These are phyloP conservation scores for Trilocha varians DNA, from an alignment of 2,888 invertebrate species.

Conservation along the genomic window DNA sequence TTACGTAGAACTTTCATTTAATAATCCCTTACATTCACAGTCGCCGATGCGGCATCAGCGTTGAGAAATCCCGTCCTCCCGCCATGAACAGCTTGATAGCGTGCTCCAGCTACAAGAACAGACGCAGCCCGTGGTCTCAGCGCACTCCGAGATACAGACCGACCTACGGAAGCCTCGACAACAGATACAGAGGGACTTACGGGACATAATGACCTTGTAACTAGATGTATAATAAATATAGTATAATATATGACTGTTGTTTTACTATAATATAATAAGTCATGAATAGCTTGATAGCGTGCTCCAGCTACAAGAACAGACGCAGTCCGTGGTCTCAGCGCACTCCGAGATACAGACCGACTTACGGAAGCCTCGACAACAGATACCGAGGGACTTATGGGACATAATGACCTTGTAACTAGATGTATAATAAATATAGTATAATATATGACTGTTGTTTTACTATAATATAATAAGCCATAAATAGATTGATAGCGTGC, in stretches of 20 bases:
- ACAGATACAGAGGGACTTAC: conserved; percentile 47
- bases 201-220: conserved; percentile 23
- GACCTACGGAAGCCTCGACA: conserved; percentile 58
- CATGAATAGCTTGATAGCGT: conserved; percentile 83
- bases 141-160: conserved; percentile 55
- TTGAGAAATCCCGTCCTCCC: conserved; percentile 78
- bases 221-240: background rate
- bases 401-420: too few species aligned
- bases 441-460: too few species aligned
- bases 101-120: conserved; percentile 83
- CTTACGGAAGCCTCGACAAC: conserved; percentile 59
- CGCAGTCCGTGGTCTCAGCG: conserved; percentile 64
- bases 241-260: background rate
- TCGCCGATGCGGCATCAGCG: conserved; percentile 68
- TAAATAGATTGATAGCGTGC: conserved; percentile 83
- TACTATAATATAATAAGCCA: too few species aligned
- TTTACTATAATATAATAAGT: too few species aligned
- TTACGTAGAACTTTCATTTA: too few species aligned
- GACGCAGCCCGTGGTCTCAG: conserved; percentile 62
- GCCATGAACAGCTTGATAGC: conserved; percentile 83
- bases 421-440: too few species aligned
- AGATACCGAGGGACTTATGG: conserved; percentile 47
- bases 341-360: conserved; percentile 50
- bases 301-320: conserved; percentile 82
- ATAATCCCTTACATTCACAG: conserved; percentile 22